Evolutionary conservation across 92 coral and sea anemone genomes (phyloP).

Genomic region (Umimayanthus kanabou): DNA sequence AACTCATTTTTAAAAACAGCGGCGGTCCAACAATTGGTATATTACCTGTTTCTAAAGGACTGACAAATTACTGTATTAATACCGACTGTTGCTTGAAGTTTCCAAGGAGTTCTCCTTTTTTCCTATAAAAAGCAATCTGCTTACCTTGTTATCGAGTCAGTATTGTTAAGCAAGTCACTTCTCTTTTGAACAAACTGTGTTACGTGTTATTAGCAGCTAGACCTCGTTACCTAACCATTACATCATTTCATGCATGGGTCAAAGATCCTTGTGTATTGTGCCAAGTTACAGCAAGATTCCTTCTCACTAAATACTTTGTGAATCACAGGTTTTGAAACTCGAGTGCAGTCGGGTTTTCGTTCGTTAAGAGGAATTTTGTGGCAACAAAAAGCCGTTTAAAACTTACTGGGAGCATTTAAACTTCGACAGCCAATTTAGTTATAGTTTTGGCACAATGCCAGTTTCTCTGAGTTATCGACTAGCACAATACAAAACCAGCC

Average conservation of each 20-base stretch:
- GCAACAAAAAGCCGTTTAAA: background rate
- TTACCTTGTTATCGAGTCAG: background rate
- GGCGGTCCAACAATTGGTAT: slow-evolving; percentile 1
- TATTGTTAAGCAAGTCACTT: background rate
- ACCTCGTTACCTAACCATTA: slow-evolving; percentile 68
- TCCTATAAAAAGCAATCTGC: background rate
- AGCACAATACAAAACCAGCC: background rate
- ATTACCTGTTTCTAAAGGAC: slow-evolving; percentile 34
- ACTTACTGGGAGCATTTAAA: background rate
- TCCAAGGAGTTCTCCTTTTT: background rate
- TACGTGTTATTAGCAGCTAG: slow-evolving; percentile 9
- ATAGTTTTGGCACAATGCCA: background rate
- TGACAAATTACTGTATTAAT: background rate
- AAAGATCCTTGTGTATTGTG: slow-evolving; percentile 49
- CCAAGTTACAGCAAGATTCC: slow-evolving; percentile 7
- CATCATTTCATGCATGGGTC: slow-evolving; percentile 86
- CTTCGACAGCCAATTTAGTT: background rate
- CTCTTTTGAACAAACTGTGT: slow-evolving; percentile 10
- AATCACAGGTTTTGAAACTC: background rate
- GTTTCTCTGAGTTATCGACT: background rate
- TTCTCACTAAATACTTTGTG: background rate
- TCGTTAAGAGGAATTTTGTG: too few species aligned
- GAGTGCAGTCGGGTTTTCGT: background rate
- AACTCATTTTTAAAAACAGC: background rate
- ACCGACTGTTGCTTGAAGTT: background rate